phyloP scores from a whole-genome alignment of 2,797 vertebrate species.

The Danionella dracula region DNA sequence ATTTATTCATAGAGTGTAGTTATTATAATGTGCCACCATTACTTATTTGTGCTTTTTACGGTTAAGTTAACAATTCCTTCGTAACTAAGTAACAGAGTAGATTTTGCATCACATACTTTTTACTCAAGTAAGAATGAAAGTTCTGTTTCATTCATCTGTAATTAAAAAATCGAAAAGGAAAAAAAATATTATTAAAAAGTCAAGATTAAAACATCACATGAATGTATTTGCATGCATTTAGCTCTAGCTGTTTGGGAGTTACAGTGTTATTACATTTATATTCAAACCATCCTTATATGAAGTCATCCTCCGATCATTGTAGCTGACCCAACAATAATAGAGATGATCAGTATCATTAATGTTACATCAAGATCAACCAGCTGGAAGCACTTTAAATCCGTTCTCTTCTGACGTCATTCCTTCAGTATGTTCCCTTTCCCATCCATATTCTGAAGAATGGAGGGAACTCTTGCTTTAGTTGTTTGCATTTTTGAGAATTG shows the following conservation, averaged over 20 bases:
- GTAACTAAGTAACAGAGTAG: too few species aligned
- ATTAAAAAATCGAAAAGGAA: too few species aligned
- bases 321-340: constrained; percentile 10
- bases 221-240: not conserved
- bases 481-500: not conserved
- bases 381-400: constrained; percentile 26
- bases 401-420: constrained; percentile 24
- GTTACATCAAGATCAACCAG: constrained; percentile 26
- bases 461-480: not conserved
- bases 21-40: too few species aligned
- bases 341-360: constrained; percentile 12
- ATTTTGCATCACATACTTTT: too few species aligned
- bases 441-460: constrained; percentile 3
- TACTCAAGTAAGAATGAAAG: too few species aligned
- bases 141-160: too few species aligned
- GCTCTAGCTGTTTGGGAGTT: not conserved
- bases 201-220: too few species aligned
- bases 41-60: too few species aligned
- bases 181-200: too few species aligned
- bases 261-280: not conserved
- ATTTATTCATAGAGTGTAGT: too few species aligned
- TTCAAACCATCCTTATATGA: constrained; percentile 8
- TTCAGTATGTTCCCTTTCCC: not conserved
- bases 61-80: too few species aligned
- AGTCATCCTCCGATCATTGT: constrained; percentile 13